Conservation (phyloP, 2,888 invertebrate species). For the Ennomos fuscantarius region DNA sequence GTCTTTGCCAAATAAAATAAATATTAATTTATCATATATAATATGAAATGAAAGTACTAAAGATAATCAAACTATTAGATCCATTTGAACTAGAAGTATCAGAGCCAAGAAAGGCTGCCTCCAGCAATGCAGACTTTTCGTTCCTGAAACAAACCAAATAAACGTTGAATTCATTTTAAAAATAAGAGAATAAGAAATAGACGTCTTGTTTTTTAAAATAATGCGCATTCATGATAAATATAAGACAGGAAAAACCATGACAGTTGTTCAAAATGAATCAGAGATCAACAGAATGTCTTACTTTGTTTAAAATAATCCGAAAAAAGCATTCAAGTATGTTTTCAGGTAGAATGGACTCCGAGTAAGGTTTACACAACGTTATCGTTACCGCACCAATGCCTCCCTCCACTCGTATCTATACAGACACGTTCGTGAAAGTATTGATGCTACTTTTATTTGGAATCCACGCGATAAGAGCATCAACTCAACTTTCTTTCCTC, state of each 20-base stretch:
- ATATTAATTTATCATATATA: no score
- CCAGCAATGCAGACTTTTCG: constrained; percentile 68
- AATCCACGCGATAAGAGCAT: constrained; percentile 49
- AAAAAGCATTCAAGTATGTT: constrained; percentile 9
- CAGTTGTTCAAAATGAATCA: constrained; percentile 20
- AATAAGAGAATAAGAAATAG: constrained; percentile 3
- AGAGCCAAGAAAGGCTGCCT: constrained; percentile 67
- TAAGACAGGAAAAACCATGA: constrained; percentile 5
- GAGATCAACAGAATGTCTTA: constrained; percentile 6
- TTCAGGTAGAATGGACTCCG: constrained; percentile 14
- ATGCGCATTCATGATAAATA: constrained; percentile 11
- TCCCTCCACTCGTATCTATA: constrained; percentile 39
- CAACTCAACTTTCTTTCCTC: constrained; percentile 43
- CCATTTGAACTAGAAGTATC: constrained; percentile 69
- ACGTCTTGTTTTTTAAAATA: neutral
- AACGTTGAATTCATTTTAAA: constrained; percentile 15
- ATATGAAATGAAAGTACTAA: neutral
- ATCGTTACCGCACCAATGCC: constrained; percentile 44
- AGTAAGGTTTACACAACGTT: constrained; percentile 41
- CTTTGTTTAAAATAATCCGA: constrained; percentile 14
- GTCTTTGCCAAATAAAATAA: no score
- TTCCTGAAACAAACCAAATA: constrained; percentile 69
- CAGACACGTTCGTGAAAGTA: constrained; percentile 41
- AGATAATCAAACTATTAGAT: constrained; percentile 60
- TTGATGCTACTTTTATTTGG: constrained; percentile 48